Percentiles rank a stretch among this genome's conserved stretches.
These are phyloP conservation scores for Atopsyche davidsoni DNA, from an alignment of 1,140 invertebrate genomes.

Conservation along the genomic window DNA sequence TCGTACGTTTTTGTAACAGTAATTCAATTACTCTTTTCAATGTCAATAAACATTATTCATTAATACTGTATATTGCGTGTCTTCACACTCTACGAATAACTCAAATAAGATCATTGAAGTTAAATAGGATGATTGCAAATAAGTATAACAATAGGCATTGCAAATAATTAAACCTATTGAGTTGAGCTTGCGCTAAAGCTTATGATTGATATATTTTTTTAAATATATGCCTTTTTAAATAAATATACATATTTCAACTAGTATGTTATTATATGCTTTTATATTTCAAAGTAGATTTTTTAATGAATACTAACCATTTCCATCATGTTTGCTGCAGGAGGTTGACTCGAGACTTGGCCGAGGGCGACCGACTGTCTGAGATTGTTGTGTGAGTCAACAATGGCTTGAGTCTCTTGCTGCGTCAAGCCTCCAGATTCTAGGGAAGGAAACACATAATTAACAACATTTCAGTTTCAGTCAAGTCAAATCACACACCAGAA, in stretches of 20 bases:
- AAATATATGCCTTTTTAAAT: neutral
- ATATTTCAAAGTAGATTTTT: conserved; percentile 10
- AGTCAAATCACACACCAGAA: neutral
- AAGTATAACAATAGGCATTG: too few relatives aligned
- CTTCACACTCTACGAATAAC: too few relatives aligned
- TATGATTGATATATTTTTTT: conserved; percentile 1
- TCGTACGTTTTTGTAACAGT: too few relatives aligned
- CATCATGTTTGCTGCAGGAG: conserved; percentile 72
- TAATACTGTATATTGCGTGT: too few relatives aligned
- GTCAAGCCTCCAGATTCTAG: conserved; percentile 60
- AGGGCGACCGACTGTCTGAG: conserved; percentile 71
- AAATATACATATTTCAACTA: neutral
- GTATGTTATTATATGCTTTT: neutral
- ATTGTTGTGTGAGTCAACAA: conserved; percentile 73
- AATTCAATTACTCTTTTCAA: too few relatives aligned
- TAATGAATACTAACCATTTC: conserved; percentile 72
- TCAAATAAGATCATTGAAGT: too few relatives aligned
- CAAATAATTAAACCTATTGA: too few relatives aligned
- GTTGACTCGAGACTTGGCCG: conserved; percentile 68
- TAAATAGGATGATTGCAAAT: too few relatives aligned
- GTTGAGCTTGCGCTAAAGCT: too few relatives aligned
- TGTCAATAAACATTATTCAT: too few relatives aligned
- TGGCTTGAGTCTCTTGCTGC: conserved; percentile 63
- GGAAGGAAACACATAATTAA: conserved; percentile 6
- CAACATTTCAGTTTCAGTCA: too few relatives aligned